Conservation (phyloP, 2,113 vertebrate genomes). For the Bucco capensis region DNA sequence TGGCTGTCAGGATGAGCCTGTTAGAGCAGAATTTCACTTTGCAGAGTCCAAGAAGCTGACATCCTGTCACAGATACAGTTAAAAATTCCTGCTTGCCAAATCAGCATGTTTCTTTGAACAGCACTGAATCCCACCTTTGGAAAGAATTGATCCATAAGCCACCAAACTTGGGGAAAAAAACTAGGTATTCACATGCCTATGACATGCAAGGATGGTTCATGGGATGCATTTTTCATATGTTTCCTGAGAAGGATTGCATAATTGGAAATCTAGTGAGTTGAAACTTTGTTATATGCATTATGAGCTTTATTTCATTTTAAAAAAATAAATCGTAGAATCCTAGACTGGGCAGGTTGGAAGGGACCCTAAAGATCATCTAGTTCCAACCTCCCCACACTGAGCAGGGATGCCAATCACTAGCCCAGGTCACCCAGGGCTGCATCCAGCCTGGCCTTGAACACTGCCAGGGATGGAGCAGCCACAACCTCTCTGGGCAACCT, state of each 20-base stretch:
- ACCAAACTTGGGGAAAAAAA: background rate
- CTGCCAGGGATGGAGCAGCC: too few relatives aligned
- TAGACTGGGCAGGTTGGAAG: too few relatives aligned
- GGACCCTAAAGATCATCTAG: too few relatives aligned
- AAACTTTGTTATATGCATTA: background rate
- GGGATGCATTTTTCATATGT: background rate
- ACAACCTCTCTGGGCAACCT: too few relatives aligned
- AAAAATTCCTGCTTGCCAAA: background rate
- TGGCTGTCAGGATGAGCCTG: slow-evolving; percentile 10
- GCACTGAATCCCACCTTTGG: background rate
- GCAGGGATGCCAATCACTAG: too few relatives aligned
- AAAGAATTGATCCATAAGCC: background rate
- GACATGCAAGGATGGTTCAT: background rate
- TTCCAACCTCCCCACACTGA: too few relatives aligned
- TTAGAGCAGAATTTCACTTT: background rate
- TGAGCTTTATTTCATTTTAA: background rate
- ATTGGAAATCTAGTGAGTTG: background rate
- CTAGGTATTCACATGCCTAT: background rate
- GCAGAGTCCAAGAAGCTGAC: slow-evolving; percentile 38
- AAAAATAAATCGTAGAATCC: too few relatives aligned
- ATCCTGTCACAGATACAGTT: slow-evolving; percentile 7
- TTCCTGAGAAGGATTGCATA: background rate
- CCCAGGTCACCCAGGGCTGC: too few relatives aligned
- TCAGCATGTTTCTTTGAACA: background rate
- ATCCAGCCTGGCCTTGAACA: too few relatives aligned